Conservation (phyloP, 2,797 vertebrate genomes). For the Tachyglossus aculeatus region DNA sequence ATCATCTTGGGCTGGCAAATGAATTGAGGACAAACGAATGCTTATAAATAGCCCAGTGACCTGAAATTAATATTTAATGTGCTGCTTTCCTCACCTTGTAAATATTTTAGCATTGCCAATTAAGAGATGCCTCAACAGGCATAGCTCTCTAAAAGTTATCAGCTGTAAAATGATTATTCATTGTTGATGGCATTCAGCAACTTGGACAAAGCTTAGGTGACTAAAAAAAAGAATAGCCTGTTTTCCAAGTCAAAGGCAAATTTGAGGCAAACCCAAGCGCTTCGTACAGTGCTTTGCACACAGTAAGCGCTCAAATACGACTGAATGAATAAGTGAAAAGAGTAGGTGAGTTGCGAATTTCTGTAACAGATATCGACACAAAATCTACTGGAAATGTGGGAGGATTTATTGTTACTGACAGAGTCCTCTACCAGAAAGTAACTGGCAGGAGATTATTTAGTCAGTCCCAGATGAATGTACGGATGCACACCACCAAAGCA, state of each 20-base stretch:
- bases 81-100: conserved; percentile 21
- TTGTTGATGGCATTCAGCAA: not conserved
- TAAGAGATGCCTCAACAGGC: conserved; percentile 14
- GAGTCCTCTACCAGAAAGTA: not conserved
- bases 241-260: not conserved
- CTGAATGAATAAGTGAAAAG: conserved; percentile 6
- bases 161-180: not conserved
- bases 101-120: conserved; percentile 44
- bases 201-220: not conserved
- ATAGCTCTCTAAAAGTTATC: not conserved
- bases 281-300: too few species aligned
- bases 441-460: too few species aligned
- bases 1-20: conserved; percentile 2
- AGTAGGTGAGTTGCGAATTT: not conserved
- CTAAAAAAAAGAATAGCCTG: not conserved
- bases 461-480: not conserved
- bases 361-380: not conserved
- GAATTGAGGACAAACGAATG: conserved; percentile 16
- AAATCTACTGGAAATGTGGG: not conserved
- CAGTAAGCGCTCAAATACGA: too few species aligned
- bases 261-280: not conserved
- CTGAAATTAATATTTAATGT: conserved; percentile 28
- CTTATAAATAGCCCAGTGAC: conserved; percentile 33
- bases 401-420: not conserved
- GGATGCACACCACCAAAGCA: conserved; percentile 5